Conservation (phyloP, 1,140 invertebrate genomes). For the Calliphora vicina region DNA sequence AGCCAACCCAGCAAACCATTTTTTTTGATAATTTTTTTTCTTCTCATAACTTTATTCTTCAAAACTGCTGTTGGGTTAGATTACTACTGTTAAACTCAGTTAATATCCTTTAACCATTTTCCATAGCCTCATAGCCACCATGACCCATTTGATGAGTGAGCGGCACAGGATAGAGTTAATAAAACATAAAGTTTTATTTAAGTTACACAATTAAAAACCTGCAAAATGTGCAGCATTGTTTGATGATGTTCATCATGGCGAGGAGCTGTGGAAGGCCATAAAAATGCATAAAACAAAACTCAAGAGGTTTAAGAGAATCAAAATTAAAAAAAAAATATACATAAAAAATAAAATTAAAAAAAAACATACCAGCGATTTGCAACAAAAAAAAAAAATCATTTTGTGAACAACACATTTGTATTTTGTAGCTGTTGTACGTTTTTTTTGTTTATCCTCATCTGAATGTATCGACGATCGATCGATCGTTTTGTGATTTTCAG, state of each 20-base stretch:
- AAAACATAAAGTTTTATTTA: too few relatives aligned
- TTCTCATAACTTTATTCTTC: too few relatives aligned
- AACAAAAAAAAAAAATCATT: neutral
- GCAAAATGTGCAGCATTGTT: neutral
- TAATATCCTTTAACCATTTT: too few relatives aligned
- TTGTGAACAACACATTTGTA: neutral
- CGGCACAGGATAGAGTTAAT: too few relatives aligned
- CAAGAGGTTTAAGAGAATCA: neutral
- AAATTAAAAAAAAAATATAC: neutral
- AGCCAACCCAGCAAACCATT: too few relatives aligned
- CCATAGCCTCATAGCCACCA: too few relatives aligned
- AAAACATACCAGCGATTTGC: neutral
- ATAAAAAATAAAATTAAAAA: neutral
- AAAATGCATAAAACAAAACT: neutral
- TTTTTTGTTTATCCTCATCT: neutral
- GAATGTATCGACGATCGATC: slow-evolving; percentile 21
- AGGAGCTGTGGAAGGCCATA: neutral
- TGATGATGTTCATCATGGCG: neutral
- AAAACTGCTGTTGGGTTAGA: too few relatives aligned
- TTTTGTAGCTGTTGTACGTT: neutral
- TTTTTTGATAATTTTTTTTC: too few relatives aligned
- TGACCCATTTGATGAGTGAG: too few relatives aligned
- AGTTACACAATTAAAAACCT: too few relatives aligned
- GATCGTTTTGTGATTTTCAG: slow-evolving; percentile 24
- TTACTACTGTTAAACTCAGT: too few relatives aligned